Evolutionary conservation across 2,888 invertebrate species (phyloP), one percentile per base, ranked within the genome.

Genomic region (Kryphioiulus occultus): DNA sequence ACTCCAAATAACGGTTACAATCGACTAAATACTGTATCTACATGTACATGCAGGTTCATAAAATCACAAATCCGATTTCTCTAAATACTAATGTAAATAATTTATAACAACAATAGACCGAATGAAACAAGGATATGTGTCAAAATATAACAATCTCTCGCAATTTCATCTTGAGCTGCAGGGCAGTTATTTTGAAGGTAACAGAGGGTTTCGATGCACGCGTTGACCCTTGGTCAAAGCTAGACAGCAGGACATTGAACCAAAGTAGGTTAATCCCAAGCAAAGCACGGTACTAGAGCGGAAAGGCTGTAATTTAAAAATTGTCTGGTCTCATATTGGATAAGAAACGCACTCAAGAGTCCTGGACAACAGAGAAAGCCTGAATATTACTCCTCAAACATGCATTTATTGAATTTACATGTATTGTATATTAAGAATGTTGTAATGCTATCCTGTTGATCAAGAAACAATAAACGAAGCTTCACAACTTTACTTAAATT

Each of bases 221-320:
- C 30, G 30, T 78, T 78, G 78, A 78, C 78, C 78, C 30, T 10
- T 78, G 78, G 78, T 32, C 78, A 78, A 2, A 30, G 12, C 78
- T 32, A 78, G 30, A 78, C 78, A 30, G 17, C 30, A 78, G 78
- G 78, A 5, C 78, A 78, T 78, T 78, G 78, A 78, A 78, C 78
- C 78, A 32, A 30, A 30, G 17, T 78, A 78, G 78, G 78, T 78
- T 30, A 78, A 30, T 78, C 30, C 78, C 30, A 15, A 30, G 1
- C 26, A 78, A 78, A 78, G 78, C 17, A 78, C 30, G 78, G 30
- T 30, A 78, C 30, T 78, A 78, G 78, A 78, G 26, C 78, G 26
- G 30, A 32, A 78, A 15, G 78, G 78, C 78, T 32, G 78, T 17
- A 30, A 26, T 78, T 78, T 78, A 78, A 78, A 68, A 78, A 78